phyloP scores from a whole-genome alignment of 2,888 invertebrate genomes.

The Nomada fabriciana region DNA sequence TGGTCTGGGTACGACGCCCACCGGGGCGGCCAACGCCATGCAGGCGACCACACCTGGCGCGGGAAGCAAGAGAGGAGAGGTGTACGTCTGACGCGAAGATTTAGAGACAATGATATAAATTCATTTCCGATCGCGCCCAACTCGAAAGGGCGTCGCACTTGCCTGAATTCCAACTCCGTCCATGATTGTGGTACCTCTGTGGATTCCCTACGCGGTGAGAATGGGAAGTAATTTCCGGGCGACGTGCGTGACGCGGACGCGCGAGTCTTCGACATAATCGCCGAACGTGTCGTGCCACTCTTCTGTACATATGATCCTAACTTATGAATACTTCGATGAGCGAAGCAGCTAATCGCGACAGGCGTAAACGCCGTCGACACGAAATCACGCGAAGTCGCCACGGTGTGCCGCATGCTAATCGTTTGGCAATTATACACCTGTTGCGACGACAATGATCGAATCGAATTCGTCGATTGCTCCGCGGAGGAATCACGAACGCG shows the following conservation, averaged over 20 bases:
- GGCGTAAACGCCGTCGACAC: not conserved
- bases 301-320: slow-evolving; percentile 67
- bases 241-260: slow-evolving; percentile 5
- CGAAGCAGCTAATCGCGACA: not conserved
- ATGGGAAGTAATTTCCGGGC: slow-evolving; percentile 26
- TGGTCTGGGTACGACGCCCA: slow-evolving; percentile 51
- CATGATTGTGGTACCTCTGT: slow-evolving; percentile 48
- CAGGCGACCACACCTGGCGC: slow-evolving; percentile 74
- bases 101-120: slow-evolving; percentile 22
- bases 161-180: slow-evolving; percentile 50
- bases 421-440: not conserved
- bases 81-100: slow-evolving; percentile 85
- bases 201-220: slow-evolving; percentile 19
- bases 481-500: not conserved
- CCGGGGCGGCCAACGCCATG: slow-evolving; percentile 66
- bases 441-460: not conserved
- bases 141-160: slow-evolving; percentile 7
- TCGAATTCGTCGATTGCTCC: slow-evolving; percentile 15
- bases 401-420: not conserved
- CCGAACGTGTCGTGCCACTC: not conserved
- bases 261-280: not conserved
- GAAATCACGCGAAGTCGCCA: not conserved
- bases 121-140: not conserved
- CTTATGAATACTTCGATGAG: slow-evolving; percentile 44
- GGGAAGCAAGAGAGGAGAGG: slow-evolving; percentile 85